A percentile compares a stretch with the other conserved stretches of the same genome.
Evolutionary conservation across 2,113 vertebrate species (phyloP).

Genomic region (Donacobius atricapilla): DNA sequence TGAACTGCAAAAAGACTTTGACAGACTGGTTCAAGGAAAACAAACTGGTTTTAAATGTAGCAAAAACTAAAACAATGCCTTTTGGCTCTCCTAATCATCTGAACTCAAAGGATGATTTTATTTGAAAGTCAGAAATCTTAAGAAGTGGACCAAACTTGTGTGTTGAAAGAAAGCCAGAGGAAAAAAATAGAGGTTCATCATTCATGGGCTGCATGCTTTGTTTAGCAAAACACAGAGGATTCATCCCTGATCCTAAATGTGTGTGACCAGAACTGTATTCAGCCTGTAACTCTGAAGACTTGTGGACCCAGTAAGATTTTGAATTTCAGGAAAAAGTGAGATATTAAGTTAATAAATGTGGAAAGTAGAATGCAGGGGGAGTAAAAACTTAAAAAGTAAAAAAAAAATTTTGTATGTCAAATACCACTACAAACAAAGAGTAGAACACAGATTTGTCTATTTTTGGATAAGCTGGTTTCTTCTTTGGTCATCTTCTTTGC

Average conservation of each 20-base stretch:
- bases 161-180: background rate
- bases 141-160: slow-evolving; percentile 19
- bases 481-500: background rate
- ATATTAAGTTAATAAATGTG: background rate
- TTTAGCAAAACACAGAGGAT: background rate
- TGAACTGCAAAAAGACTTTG: slow-evolving; percentile 87
- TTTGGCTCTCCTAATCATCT: slow-evolving; percentile 79
- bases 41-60: slow-evolving; percentile 85
- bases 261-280: background rate
- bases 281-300: background rate
- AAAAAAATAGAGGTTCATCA: background rate
- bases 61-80: slow-evolving; percentile 86
- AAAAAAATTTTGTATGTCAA: background rate
- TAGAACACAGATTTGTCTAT: background rate
- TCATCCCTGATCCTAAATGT: background rate
- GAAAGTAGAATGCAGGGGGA: accelerated
- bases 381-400: background rate
- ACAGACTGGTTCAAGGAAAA: slow-evolving; percentile 86
- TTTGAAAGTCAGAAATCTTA: slow-evolving; percentile 65
- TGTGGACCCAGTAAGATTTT: background rate
- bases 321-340: background rate
- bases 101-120: slow-evolving; percentile 76
- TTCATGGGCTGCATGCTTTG: background rate
- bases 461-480: background rate
- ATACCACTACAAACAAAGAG: background rate